These are phyloP conservation scores for Dyspetes luteomarginatus DNA, from an alignment of 2,888 invertebrate species.

Conservation along the genomic window DNA sequence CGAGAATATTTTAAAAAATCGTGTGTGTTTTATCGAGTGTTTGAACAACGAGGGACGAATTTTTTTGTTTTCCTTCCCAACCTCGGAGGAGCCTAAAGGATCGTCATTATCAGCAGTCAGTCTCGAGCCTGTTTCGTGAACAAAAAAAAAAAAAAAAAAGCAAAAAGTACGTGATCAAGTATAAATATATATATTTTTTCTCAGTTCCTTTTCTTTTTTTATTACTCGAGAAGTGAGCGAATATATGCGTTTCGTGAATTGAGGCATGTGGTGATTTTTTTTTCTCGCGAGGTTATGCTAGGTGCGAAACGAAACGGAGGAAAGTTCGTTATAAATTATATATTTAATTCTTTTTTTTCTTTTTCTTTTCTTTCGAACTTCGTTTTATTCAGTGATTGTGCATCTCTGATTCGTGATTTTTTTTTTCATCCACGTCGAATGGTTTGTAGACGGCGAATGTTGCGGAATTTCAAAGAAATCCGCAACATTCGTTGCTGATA, in stretches of 20 bases:
- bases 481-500: neutral
- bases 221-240: neutral
- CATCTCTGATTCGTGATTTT: neutral
- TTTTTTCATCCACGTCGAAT: neutral
- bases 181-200: neutral
- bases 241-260: neutral
- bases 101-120: slow-evolving; percentile 27
- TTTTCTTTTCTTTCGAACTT: slow-evolving; percentile 8
- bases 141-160: slow-evolving; percentile 1
- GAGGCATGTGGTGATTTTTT: neutral
- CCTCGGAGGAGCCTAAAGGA: slow-evolving; percentile 20
- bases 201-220: neutral
- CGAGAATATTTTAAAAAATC: neutral
- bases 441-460: neutral
- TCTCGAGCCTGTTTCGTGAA: slow-evolving; percentile 5
- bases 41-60: slow-evolving; percentile 14
- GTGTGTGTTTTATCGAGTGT: neutral
- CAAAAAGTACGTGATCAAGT: slow-evolving; percentile 27
- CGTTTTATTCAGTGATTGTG: neutral
- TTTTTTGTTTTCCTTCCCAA: neutral
- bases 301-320: neutral
- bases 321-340: neutral
- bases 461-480: neutral
- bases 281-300: neutral
- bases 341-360: slow-evolving; percentile 62